These are phyloP conservation scores for Neodontobutis hainanensis DNA, from an alignment of 2,113 vertebrate species.

Conservation along the genomic window DNA sequence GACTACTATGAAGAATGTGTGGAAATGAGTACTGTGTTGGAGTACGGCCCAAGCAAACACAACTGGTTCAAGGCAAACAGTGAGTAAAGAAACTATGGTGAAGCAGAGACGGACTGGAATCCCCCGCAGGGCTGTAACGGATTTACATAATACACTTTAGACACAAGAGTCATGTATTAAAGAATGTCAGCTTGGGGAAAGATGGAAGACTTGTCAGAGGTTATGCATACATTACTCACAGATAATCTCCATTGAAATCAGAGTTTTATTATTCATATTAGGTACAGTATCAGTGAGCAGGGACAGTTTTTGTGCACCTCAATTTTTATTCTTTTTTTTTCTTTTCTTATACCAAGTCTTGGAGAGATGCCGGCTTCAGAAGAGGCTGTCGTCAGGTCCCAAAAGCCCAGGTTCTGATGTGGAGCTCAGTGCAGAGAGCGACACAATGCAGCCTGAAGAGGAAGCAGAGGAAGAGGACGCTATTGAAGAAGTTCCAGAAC, in stretches of 20 bases:
- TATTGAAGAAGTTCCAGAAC: constrained; percentile 44
- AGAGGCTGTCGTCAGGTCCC: constrained; percentile 52
- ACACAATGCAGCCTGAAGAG: constrained; percentile 49
- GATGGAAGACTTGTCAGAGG: constrained; percentile 38
- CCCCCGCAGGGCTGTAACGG: constrained; percentile 49
- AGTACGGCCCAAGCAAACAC: constrained; percentile 73
- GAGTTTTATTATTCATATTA: constrained; percentile 5
- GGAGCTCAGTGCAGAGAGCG: constrained; percentile 79
- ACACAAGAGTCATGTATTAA: constrained; percentile 33
- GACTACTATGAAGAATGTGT: constrained; percentile 79
- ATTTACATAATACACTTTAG: constrained; percentile 64
- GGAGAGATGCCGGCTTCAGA: constrained; percentile 69
- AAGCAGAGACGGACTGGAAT: constrained; percentile 53
- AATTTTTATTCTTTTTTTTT: constrained; percentile 1
- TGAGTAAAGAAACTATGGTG: constrained; percentile 71
- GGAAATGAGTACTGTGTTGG: constrained; percentile 73
- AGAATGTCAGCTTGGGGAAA: constrained; percentile 26
- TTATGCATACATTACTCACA: constrained; percentile 25
- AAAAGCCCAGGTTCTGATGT: constrained; percentile 64
- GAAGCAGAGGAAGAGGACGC: constrained; percentile 32
- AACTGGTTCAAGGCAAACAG: constrained; percentile 78
- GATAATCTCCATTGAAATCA: neutral
- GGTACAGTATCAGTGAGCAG: neutral
- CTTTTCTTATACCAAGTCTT: constrained; percentile 51
- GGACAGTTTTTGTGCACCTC: constrained; percentile 4